Percentiles rank a stretch among this genome's conserved stretches.
Conservation (phyloP, 2,888 invertebrate species). For the Acheta domesticus region DNA sequence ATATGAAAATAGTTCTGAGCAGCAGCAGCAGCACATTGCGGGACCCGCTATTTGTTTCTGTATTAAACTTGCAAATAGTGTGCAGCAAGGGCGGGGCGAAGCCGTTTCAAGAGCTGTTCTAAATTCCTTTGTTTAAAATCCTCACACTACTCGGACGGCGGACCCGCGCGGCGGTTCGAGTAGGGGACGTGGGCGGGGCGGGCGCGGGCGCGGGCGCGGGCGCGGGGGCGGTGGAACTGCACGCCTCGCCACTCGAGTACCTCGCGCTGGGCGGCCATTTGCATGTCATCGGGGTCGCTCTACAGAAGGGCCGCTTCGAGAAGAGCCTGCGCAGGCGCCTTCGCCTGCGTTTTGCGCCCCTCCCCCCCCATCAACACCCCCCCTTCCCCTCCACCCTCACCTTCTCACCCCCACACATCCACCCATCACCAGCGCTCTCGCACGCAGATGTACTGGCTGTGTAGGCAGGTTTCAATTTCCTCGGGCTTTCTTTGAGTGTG, state of each 20-base stretch:
- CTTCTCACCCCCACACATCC: too few species aligned
- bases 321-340: too few species aligned
- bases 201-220: neutral
- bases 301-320: too few species aligned
- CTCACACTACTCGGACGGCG: neutral
- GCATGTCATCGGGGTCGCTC: neutral
- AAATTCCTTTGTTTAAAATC: constrained; percentile 18
- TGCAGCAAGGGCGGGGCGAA: neutral
- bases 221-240: neutral
- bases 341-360: too few species aligned
- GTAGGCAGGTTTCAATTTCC: too few species aligned
- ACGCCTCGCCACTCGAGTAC: neutral
- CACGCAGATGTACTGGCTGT: too few species aligned
- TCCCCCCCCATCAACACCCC: too few species aligned
- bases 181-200: neutral
- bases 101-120: constrained; percentile 9
- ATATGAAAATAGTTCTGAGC: constrained; percentile 10
- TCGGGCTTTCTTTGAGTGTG: too few species aligned
- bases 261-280: neutral
- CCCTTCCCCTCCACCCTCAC: too few species aligned
- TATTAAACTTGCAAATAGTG: constrained; percentile 18
- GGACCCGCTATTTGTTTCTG: constrained; percentile 3
- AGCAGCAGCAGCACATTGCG: neutral
- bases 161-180: neutral
- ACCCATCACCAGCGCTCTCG: too few species aligned